Conservation (phyloP, 2,113 vertebrate species). For the Pao palembangensis region DNA sequence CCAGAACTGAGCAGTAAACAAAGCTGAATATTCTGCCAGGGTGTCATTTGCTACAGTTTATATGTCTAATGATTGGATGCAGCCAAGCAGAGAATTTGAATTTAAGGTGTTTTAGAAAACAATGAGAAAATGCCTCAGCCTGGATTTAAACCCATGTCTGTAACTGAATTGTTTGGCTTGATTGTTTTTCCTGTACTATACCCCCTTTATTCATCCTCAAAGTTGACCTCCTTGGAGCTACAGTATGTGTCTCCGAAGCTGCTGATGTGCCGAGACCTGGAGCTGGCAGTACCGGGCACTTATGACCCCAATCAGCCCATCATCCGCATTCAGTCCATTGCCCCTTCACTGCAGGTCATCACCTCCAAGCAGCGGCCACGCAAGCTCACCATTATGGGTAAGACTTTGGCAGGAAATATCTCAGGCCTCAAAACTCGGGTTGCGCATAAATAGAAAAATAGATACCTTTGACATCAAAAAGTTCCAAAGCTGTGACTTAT, state of each 20-base stretch:
- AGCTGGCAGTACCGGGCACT: constrained; percentile 92
- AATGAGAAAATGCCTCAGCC: constrained; percentile 8
- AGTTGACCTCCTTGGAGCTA: constrained; percentile 95
- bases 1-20: constrained; percentile 12
- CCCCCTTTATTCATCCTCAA: constrained; percentile 32
- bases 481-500: constrained; percentile 7
- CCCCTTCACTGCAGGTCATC: constrained; percentile 95
- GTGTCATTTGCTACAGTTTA: constrained; percentile 11
- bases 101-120: constrained; percentile 10
- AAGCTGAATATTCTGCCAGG: constrained; percentile 11
- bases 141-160: constrained; percentile 11
- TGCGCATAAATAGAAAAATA: constrained; percentile 24
- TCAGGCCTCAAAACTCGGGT: constrained; percentile 9
- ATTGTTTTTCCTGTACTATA: constrained; percentile 24
- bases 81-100: constrained; percentile 20
- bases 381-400: constrained; percentile 97
- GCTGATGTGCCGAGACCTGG: constrained; percentile 96
- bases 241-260: constrained; percentile 97
- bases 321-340: constrained; percentile 96
- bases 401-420: constrained; percentile 52
- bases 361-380: constrained; percentile 97
- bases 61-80: constrained; percentile 13
- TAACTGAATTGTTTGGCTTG: neutral
- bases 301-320: constrained; percentile 97
- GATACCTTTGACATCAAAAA: constrained; percentile 13